phyloP scores from a whole-genome alignment of 1,140 invertebrate genomes.

The Achatina immaculata region DNA sequence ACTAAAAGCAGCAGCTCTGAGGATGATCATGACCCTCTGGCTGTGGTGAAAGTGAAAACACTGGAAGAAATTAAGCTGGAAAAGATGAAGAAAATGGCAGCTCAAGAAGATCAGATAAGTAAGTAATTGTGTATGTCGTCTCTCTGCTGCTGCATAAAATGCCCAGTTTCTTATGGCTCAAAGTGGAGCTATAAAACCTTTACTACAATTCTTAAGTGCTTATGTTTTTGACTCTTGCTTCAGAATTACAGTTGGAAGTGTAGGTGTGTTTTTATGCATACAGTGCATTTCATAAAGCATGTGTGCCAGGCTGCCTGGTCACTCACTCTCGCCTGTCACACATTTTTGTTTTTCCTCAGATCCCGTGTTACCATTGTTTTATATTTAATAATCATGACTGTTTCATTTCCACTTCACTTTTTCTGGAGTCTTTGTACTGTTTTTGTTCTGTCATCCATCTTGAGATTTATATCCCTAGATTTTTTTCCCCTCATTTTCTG shows the following conservation, averaged over 20 bases:
- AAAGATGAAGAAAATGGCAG: conserved; percentile 27
- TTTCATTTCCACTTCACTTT: no score
- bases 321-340: no score
- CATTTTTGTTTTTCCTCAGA: no score
- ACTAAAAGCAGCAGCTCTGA: conserved; percentile 5
- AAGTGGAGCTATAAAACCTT: not conserved
- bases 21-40: conserved; percentile 9
- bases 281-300: no score
- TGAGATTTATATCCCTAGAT: no score
- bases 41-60: conserved; percentile 28
- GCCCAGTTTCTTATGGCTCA: not conserved
- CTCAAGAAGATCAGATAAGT: not conserved
- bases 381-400: no score
- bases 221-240: not conserved
- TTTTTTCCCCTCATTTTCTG: no score
- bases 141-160: not conserved
- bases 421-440: no score
- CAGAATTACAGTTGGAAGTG: no score
- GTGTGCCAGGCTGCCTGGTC: no score
- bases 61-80: conserved; percentile 29
- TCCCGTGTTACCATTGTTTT: no score
- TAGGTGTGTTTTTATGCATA: not conserved
- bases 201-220: not conserved
- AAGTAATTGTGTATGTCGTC: not conserved
- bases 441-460: no score